Percentiles rank a stretch among this genome's conserved stretches.
phyloP scores from a whole-genome alignment of 2,113 vertebrate species.

The Shinisaurus crocodilurus region DNA sequence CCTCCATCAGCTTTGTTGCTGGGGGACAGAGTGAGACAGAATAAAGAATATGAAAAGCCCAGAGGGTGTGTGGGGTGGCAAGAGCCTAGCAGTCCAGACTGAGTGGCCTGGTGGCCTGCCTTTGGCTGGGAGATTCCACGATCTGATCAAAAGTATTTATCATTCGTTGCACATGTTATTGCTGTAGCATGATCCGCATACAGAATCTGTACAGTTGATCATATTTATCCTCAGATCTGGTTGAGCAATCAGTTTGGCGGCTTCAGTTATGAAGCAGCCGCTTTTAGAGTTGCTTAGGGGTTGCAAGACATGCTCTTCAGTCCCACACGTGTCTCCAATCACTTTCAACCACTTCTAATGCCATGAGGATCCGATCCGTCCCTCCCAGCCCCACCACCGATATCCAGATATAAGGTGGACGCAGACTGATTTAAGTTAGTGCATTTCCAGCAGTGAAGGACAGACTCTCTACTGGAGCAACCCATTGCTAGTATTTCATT shows the following conservation, averaged over 20 bases:
- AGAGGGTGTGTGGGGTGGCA: neutral
- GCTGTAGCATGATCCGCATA: neutral
- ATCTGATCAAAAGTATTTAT: neutral
- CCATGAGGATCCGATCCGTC: neutral
- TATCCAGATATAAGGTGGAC: neutral
- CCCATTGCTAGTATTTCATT: neutral
- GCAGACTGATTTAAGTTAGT: neutral
- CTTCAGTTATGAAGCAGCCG: neutral
- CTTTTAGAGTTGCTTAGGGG: neutral
- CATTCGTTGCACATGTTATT: neutral
- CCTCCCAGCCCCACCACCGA: neutral
- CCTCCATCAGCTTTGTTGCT: neutral
- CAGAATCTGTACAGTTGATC: neutral
- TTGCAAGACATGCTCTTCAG: neutral
- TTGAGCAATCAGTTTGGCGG: neutral
- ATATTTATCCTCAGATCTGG: neutral
- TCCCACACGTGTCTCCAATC: neutral
- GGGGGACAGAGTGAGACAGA: neutral
- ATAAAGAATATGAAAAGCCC: neutral
- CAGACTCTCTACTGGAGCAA: neutral
- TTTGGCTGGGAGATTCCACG: too few relatives aligned
- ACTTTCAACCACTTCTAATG: neutral
- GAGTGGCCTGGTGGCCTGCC: neutral
- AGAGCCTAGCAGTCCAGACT: neutral
- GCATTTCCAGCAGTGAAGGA: neutral